Evolutionary conservation across 2,797 vertebrate species (phyloP).

Genomic region (Garrulus glandarius): DNA sequence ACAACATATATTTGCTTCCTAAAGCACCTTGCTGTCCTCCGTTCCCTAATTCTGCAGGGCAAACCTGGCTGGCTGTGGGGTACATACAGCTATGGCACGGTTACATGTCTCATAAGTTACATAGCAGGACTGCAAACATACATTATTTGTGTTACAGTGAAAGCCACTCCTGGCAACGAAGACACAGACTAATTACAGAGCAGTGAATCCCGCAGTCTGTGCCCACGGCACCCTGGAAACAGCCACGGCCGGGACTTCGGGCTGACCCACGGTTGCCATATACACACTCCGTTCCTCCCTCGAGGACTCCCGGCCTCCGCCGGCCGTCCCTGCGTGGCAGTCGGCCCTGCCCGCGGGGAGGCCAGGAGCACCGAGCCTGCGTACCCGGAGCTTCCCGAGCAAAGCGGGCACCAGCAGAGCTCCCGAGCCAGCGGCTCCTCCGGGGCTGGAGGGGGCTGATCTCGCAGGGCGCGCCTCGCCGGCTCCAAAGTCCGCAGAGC

Average conservation of each 20-base stretch:
- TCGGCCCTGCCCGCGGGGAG: not conserved
- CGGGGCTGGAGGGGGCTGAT: not conserved
- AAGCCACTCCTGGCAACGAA: not conserved
- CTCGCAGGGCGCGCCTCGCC: not conserved
- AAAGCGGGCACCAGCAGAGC: too few relatives aligned
- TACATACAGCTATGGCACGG: rapidly evolving
- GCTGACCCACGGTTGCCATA: not conserved
- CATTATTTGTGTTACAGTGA: not conserved
- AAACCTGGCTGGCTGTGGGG: not conserved
- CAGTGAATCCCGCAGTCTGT: not conserved
- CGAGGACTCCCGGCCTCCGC: not conserved
- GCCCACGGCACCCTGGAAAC: not conserved
- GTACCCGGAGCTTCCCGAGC: not conserved
- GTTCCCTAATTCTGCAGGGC: not conserved
- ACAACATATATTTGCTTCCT: rapidly evolving
- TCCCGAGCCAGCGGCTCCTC: too few relatives aligned
- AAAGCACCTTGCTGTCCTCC: not conserved
- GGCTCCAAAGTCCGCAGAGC: not conserved
- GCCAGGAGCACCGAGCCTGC: not conserved
- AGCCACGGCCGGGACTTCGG: not conserved
- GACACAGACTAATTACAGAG: slow-evolving; percentile 32
- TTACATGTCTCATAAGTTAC: not conserved
- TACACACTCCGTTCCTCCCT: not conserved
- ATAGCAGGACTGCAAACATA: rapidly evolving
- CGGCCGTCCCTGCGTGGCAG: not conserved